Percentiles rank a stretch among this genome's conserved stretches.
Conservation (phyloP, 1,140 invertebrate species). For the Wasmannia auropunctata region DNA sequence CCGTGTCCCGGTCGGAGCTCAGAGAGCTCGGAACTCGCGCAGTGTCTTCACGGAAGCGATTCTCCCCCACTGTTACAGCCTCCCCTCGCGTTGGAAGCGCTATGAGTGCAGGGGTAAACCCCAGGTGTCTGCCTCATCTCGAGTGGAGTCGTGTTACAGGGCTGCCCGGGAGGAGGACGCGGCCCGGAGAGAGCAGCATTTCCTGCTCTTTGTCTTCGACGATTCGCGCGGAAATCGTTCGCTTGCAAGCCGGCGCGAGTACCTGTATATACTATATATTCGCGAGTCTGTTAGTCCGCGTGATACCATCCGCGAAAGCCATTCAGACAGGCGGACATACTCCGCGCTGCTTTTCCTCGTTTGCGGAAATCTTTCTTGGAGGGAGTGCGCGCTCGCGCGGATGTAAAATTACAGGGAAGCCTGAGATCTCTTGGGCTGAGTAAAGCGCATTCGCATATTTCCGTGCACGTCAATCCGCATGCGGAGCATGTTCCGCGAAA, state of each 20-base stretch:
- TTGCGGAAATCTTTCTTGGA: constrained; percentile 3
- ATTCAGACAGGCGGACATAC: neutral
- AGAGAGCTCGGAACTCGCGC: constrained; percentile 33
- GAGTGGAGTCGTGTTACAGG: constrained; percentile 64
- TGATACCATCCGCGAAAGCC: constrained; percentile 25
- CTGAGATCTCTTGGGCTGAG: neutral
- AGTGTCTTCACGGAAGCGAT: constrained; percentile 48
- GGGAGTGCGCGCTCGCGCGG: neutral
- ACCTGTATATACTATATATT: too few relatives aligned
- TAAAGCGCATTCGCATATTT: constrained; percentile 1
- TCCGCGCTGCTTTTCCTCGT: neutral
- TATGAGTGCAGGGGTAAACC: constrained; percentile 60
- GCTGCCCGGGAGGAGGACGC: constrained; percentile 48
- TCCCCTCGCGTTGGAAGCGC: constrained; percentile 52
- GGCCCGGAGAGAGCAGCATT: constrained; percentile 57
- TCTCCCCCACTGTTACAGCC: neutral
- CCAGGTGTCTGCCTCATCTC: constrained; percentile 39
- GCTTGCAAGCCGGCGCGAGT: neutral
- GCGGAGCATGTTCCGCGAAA: neutral
- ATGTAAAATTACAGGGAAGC: neutral
- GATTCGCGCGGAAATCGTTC: constrained; percentile 65
- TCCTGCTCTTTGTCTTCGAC: constrained; percentile 73
- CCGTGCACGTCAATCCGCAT: neutral
- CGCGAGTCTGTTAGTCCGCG: constrained; percentile 16
- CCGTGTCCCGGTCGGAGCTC: constrained; percentile 32